Base-by-base conservation (phyloP, 2,888 invertebrate species). In the Schrankia costaestrigalis region DNA sequence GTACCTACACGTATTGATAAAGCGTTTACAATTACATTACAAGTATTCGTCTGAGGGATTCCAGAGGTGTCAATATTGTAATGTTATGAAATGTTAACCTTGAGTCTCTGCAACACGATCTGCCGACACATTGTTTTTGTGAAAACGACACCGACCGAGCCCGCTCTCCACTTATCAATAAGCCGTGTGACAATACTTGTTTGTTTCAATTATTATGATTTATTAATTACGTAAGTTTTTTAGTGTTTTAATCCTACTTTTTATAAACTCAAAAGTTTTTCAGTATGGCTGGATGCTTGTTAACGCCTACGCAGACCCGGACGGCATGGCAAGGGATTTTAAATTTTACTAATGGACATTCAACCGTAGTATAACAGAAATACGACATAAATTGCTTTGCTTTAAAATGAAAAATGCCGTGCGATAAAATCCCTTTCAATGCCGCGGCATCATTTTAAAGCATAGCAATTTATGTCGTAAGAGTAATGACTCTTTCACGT, bases 61-160 rank as follows among this genome's bases (percentile, higher is more conserved):
- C 73, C 70, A 66, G 51, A 64, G 66, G 68, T 72, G 64, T 73
- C 64, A 66, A 38, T 26, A 34, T 17, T 13, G 26, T 26, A n/a
- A 56, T 73, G 70, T 80, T 79, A 67, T 78, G 68, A 69, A 64
- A 64, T 46, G 43, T 42, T 78, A 70, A 78, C 84, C 79, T 84
- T 83, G 81, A 54, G 62, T 52, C 60, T 76, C 61, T 76, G 81
- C 54, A 70, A 84, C 56, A 30, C 43, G 78, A 83, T 56, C 67
- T 56, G 62, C 78, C 79, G 81, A 67, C 76, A 63, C 69, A 71
- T 70, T 74, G 71, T 67, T 71, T 62, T 67, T 35, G 51, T 51
- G 53, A 78, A 78, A 56, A 42, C 34, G 71, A 78, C 60, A 59
- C 56, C 47, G 22, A 15, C 15, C 35, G 17, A 3, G 21, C 5